Evolutionary conservation across 2,113 vertebrate genomes (phyloP).

Genomic region (Dicerorhinus sumatrensis): DNA sequence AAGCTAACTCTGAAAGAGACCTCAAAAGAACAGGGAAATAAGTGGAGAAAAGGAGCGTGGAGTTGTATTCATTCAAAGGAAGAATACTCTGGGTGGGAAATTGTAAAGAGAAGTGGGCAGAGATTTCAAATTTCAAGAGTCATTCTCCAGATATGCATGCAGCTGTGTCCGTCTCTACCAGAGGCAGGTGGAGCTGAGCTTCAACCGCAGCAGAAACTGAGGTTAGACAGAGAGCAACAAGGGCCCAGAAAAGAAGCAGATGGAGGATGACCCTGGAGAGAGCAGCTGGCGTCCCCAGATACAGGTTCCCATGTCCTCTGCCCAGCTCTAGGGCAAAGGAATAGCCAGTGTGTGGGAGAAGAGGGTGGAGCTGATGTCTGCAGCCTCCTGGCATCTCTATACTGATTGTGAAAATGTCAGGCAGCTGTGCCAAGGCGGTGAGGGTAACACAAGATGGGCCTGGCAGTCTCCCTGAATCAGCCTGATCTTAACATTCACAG

Average conservation of each 20-base stretch:
- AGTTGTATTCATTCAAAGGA: neutral
- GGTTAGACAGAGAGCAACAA: neutral
- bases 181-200: neutral
- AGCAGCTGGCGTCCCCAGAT: neutral
- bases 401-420: conserved; percentile 56
- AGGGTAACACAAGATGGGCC: conserved; percentile 16
- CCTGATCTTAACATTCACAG: neutral
- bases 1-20: conserved; percentile 34
- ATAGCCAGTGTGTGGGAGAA: neutral
- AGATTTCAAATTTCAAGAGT: conserved; percentile 7
- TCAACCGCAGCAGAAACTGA: neutral
- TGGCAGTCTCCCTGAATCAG: conserved; percentile 1
- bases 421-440: conserved; percentile 45
- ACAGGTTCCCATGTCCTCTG: neutral
- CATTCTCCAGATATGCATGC: neutral
- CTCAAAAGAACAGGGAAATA: neutral
- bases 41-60: neutral
- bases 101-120: neutral
- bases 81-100: neutral
- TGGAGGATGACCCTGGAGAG: neutral
- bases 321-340: conserved; percentile 46
- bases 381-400: conserved; percentile 43
- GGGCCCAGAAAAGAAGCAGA: neutral
- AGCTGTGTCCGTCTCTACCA: neutral
- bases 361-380: neutral